A percentile compares a stretch with the other conserved stretches of the same genome.
These are phyloP conservation scores for Caerostris darwini DNA, from an alignment of 1,140 invertebrate species.

Conservation along the genomic window DNA sequence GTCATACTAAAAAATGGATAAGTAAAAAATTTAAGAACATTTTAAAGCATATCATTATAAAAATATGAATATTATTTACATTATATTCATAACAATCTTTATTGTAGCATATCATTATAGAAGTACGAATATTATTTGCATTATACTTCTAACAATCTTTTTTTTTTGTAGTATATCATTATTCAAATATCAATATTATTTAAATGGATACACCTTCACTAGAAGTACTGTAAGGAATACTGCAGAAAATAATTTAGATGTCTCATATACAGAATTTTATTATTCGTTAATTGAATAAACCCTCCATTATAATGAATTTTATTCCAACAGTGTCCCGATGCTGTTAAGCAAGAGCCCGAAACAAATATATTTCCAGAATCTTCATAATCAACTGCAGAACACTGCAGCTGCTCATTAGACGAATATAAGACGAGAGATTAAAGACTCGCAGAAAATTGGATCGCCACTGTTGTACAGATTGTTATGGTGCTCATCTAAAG, in stretches of 20 bases:
- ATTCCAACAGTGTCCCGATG: not conserved
- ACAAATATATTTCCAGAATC: not conserved
- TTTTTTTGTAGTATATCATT: too few species aligned
- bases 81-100: too few species aligned
- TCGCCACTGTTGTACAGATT: slow-evolving; percentile 25
- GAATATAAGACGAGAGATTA: slow-evolving; percentile 29
- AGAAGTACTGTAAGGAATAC: too few species aligned
- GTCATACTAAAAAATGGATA: too few species aligned
- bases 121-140: too few species aligned
- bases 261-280: not conserved
- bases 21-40: too few species aligned
- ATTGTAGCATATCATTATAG: too few species aligned
- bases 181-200: too few species aligned
- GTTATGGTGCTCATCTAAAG: slow-evolving; percentile 25
- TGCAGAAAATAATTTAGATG: not conserved
- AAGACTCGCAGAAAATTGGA: slow-evolving; percentile 27
- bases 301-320: not conserved
- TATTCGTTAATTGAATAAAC: not conserved
- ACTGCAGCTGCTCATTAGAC: slow-evolving; percentile 19
- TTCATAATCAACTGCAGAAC: slow-evolving; percentile 13
- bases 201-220: too few species aligned
- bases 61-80: too few species aligned
- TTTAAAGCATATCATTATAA: too few species aligned
- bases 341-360: not conserved
- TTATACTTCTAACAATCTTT: too few species aligned